phyloP scores from a whole-genome alignment of 2,888 invertebrate species.

The Nemotelus pantherinus region DNA sequence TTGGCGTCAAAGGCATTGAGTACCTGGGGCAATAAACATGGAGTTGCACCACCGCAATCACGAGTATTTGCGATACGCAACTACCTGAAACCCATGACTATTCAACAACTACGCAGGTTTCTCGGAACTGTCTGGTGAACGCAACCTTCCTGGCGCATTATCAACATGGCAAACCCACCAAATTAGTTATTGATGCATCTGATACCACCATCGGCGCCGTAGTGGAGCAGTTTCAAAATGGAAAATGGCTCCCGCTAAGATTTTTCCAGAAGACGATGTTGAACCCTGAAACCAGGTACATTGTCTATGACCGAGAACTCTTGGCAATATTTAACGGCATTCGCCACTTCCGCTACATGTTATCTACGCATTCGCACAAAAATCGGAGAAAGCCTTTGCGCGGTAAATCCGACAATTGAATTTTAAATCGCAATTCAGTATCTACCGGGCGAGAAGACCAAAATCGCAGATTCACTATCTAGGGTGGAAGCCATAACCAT shows the following conservation, averaged over 20 bases:
- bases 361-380: not conserved
- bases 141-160: too few relatives aligned
- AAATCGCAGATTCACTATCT: not conserved
- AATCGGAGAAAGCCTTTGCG: not conserved
- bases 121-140: too few relatives aligned
- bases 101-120: too few relatives aligned
- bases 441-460: not conserved
- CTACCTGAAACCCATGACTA: too few relatives aligned
- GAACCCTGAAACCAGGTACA: too few relatives aligned
- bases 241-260: too few relatives aligned
- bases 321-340: not conserved
- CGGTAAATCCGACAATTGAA: not conserved
- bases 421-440: not conserved
- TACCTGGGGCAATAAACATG: not conserved
- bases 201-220: too few relatives aligned
- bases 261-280: too few relatives aligned
- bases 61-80: not conserved
- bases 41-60: not conserved
- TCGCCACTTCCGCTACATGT: not conserved
- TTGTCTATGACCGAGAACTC: too few relatives aligned
- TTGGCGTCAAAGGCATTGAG: not conserved
- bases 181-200: too few relatives aligned
- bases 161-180: too few relatives aligned
- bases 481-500: not conserved
- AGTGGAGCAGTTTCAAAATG: too few relatives aligned